Base-by-base conservation (phyloP, 2,888 invertebrate species). In the Globia sparganii region DNA sequence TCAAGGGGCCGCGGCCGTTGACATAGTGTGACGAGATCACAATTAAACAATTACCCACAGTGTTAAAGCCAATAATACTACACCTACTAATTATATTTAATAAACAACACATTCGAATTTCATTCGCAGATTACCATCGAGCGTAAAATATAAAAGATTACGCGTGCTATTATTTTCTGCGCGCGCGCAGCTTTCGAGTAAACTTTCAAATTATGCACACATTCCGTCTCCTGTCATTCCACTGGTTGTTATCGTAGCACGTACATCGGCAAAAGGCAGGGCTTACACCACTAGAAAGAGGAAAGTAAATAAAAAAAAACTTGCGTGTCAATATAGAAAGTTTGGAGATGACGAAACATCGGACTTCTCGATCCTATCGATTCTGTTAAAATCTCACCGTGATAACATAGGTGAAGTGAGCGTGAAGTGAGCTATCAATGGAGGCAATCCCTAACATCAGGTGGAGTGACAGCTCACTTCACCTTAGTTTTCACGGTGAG, bases 161-260 rank as follows among this genome's bases (percentile, higher is more conserved):
- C 28, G 34, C 8, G 11, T 69, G 18, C 61, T 59, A 67, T 62
- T 69, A 75, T 72, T 67, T 70, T 34, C 37, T 58, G 15, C 40
- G 18, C 62, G 13, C 74, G 65, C 72, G 21, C 46, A 75, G 70
- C 69, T 80, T 84, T 69, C 77, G 58, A 74, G 64, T 13, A 78
- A 76, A 82, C 82, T 81, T 86, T 86, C 75, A 81, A 78, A 81
- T 78, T 75, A 82, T 73, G 80, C 68, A 73, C 61, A 78, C 78
- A 85, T 82, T 77, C 78, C 74, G 66, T 67, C 70, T 43, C 68
- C 75, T 77, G 85, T 81, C 77, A 70, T 75, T 80, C 69, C 31
- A 49, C 64, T 67, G 62, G 65, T 25, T 65, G 62, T 77, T 76
- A 84, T 80, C 81, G n/a, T 40, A 8, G 59, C 84, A 83, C 72